Evolutionary conservation across 2,797 vertebrate species (phyloP), one percentile per base, ranked within the genome.

Genomic region (Myotis daubentonii): DNA sequence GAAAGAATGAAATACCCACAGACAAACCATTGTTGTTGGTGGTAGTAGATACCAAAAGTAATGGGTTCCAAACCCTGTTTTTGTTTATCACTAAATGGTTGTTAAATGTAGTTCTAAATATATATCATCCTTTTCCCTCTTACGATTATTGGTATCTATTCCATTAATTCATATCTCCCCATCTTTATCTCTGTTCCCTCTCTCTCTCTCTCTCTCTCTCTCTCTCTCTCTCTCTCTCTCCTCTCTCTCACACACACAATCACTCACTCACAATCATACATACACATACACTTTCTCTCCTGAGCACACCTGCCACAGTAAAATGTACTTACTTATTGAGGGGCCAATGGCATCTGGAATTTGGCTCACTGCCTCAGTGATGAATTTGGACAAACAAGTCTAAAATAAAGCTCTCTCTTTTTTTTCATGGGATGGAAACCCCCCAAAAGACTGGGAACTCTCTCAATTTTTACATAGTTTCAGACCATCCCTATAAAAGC

Each of bases 91-190:
- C 70, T 78, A 70, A 44, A 62, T 51, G 28, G n/a, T 66, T 92
- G 55, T 94, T 96, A 28, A 2, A 57, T 82, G 3, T 60, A 90
- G 82, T 71, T 90, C 20, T 82, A 94, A 91, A 75, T 53, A 30
- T 83, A 23, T 72, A 22, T 62, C 30, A 72, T 38, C 15, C 3
- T 22, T 9, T 90, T 83, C 1, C 22, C 11, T 86, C 8, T 76
- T 85, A 36, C 5, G 10, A 76, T 65, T 81, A 15, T 78, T 80
- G 49, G 7, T 83, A 30, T 28, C 51, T 49, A 1, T 84, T 81
- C 8, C 28, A 33, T 80, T 89, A 12, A 23, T 74, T 87, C 4
- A 28, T 36, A 62, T 68, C 28, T 30, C 70, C 13, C 8, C 5
- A 3, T 71, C 20, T 70, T 79, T 78, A 15, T 80, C 11, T 75